Conservation (phyloP, 2,888 invertebrate species). For the Archips crataeganus region DNA sequence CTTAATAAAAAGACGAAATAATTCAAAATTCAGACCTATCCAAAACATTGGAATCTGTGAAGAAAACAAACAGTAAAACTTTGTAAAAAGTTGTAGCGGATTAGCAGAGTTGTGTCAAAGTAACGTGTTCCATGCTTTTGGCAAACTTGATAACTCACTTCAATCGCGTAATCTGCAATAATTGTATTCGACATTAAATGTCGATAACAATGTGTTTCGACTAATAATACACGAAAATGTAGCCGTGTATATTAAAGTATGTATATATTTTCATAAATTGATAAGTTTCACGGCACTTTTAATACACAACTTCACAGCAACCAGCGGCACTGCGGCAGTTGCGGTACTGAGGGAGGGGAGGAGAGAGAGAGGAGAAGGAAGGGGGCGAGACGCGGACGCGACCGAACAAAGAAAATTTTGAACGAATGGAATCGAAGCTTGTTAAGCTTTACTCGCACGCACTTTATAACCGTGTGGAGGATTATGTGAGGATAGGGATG, state of each 20-base stretch:
- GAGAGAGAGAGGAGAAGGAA: not conserved
- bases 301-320: not conserved
- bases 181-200: not conserved
- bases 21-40: not conserved
- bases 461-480: too few species aligned
- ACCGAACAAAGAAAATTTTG: slow-evolving; percentile 30
- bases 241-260: not conserved
- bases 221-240: slow-evolving; percentile 4
- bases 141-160: slow-evolving; percentile 11
- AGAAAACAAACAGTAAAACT: slow-evolving; percentile 10
- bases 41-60: not conserved
- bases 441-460: slow-evolving; percentile 14
- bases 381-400: not conserved
- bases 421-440: slow-evolving; percentile 15
- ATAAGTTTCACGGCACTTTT: not conserved
- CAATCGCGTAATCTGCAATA: not conserved
- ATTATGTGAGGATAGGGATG: too few species aligned
- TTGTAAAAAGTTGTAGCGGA: slow-evolving; percentile 5
- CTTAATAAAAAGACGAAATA: not conserved
- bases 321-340: not conserved
- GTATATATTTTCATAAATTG: not conserved
- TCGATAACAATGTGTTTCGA: not conserved
- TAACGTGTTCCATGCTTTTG: slow-evolving; percentile 13
- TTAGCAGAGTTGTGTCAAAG: slow-evolving; percentile 21
- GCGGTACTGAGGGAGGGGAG: too few species aligned